Evolutionary conservation across 2,797 vertebrate species (phyloP).

Genomic region (Phalanger gymnotis): DNA sequence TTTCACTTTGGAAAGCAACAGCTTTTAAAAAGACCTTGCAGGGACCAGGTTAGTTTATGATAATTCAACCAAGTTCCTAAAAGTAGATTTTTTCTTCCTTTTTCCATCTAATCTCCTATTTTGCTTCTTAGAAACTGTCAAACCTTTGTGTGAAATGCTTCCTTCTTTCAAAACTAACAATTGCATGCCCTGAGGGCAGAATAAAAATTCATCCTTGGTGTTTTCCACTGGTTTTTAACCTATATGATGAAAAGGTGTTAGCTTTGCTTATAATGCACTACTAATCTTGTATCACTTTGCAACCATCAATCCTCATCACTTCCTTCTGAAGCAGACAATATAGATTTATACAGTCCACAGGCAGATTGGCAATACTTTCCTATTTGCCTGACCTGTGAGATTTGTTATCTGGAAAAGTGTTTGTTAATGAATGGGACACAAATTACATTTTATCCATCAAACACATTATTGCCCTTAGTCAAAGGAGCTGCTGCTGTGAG

Average conservation of each 20-base stretch:
- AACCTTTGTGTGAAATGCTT: background rate
- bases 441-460: constrained; percentile 57
- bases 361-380: constrained; percentile 40
- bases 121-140: constrained; percentile 23
- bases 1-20: background rate
- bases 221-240: constrained; percentile 52
- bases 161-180: constrained; percentile 38
- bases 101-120: background rate
- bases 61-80: constrained; percentile 28
- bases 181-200: constrained; percentile 38
- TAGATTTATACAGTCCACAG: constrained; percentile 40
- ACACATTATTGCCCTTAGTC: constrained; percentile 56
- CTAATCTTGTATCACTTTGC: constrained; percentile 56
- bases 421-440: constrained; percentile 61
- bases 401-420: constrained; percentile 55
- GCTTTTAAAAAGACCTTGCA: constrained; percentile 14
- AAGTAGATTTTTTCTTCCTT: background rate
- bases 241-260: constrained; percentile 59
- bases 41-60: constrained; percentile 3
- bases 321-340: constrained; percentile 25
- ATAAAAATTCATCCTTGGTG: constrained; percentile 42
- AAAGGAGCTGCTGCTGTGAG: constrained; percentile 3
- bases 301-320: constrained; percentile 40
- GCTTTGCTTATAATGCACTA: constrained; percentile 62
- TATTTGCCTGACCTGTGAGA: constrained; percentile 56